Conservation (phyloP, 2,888 invertebrate species). For the Danaus chrysippus region DNA sequence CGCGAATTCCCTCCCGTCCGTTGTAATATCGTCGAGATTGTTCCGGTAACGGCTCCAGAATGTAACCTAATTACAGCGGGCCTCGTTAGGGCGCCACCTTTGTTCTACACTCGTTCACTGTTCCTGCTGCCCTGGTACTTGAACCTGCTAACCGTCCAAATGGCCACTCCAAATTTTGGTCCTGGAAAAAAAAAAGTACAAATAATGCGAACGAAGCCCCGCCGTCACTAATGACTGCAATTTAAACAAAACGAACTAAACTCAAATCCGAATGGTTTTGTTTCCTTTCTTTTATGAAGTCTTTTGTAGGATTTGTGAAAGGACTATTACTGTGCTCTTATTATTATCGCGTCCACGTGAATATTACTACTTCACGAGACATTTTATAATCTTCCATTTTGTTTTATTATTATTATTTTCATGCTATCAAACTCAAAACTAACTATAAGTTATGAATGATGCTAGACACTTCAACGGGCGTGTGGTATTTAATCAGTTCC, state of each 20-base stretch:
- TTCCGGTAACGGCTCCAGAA: slow-evolving; percentile 62
- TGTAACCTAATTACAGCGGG: slow-evolving; percentile 65
- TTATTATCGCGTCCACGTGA: slow-evolving; percentile 31
- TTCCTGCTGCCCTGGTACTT: slow-evolving; percentile 32
- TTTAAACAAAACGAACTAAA: slow-evolving; percentile 1
- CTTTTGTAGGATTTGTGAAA: neutral
- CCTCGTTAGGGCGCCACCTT: slow-evolving; percentile 48
- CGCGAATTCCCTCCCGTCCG: slow-evolving; percentile 48
- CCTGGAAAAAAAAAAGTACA: neutral
- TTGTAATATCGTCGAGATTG: slow-evolving; percentile 64
- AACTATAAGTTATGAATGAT: no score
- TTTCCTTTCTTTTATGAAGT: slow-evolving; percentile 1
- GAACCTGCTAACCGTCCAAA: slow-evolving; percentile 31
- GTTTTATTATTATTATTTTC: no score
- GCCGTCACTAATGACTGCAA: slow-evolving; percentile 6
- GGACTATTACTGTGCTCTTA: neutral
- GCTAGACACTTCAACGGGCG: no score
- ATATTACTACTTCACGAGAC: neutral
- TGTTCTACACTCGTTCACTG: slow-evolving; percentile 37
- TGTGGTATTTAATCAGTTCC: no score
- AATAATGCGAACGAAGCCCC: slow-evolving; percentile 6
- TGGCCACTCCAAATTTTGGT: slow-evolving; percentile 7
- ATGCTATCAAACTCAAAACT: no score
- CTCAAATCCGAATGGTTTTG: neutral
- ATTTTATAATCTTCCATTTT: no score